phyloP scores from a whole-genome alignment of 2,888 invertebrate species.

The Pediacus dermestoides region DNA sequence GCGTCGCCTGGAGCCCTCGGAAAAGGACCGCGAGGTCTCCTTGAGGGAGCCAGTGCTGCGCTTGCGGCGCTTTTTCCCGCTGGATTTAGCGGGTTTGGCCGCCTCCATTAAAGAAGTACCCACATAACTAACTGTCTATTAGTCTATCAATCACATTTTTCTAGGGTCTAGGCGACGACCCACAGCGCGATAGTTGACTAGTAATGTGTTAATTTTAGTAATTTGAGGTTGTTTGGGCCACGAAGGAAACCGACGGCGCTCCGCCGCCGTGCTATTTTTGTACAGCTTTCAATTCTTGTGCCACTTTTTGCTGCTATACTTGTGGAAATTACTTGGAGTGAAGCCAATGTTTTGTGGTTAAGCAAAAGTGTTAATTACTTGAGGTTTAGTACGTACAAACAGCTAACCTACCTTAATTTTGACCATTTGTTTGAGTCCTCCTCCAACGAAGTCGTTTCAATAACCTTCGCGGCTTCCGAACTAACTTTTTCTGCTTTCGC shows the following conservation, averaged over 20 bases:
- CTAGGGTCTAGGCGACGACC: no score
- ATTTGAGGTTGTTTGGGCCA: conserved; percentile 42
- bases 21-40: conserved; percentile 56
- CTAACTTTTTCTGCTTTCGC: conserved; percentile 41
- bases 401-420: conserved; percentile 44
- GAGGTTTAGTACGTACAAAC: no score
- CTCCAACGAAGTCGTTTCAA: conserved; percentile 41
- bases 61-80: conserved; percentile 18
- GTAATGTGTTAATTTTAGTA: conserved; percentile 45
- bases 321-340: no score
- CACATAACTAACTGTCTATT: no score
- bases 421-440: conserved; percentile 48
- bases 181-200: no score
- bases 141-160: no score
- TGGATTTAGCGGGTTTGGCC: conserved; percentile 24
- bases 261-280: no score
- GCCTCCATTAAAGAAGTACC: no score
- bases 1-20: conserved; percentile 63
- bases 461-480: conserved; percentile 39
- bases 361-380: not conserved
- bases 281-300: no score
- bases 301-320: no score
- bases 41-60: conserved; percentile 19
- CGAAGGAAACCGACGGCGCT: no score
- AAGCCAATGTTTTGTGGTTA: no score